Percentiles rank a stretch among this genome's conserved stretches.
Conservation (phyloP, 2,797 vertebrate species). For the Phoebastria nigripes region DNA sequence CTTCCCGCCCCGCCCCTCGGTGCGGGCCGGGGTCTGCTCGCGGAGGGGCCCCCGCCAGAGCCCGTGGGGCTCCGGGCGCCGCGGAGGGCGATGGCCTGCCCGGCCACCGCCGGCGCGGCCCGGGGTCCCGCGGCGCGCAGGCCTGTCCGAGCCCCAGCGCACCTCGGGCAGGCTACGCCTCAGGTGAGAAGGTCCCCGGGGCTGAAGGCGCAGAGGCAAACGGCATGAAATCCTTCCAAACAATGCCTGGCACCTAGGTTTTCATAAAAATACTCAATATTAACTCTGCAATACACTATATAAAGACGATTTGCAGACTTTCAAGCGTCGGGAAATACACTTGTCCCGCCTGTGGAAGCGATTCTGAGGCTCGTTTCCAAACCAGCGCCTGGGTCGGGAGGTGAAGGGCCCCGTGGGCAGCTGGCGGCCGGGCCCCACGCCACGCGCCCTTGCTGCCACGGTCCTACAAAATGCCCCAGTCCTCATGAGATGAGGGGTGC, state of each 20-base stretch:
- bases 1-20: neutral
- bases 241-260: accelerated
- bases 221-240: neutral
- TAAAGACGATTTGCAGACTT: neutral
- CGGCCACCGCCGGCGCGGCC: neutral
- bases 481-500: accelerated
- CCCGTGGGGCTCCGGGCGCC: neutral
- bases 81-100: accelerated
- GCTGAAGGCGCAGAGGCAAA: accelerated
- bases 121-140: neutral
- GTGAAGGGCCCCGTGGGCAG: neutral
- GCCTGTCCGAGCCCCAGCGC: neutral
- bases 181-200: neutral
- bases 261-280: accelerated
- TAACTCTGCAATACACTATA: accelerated
- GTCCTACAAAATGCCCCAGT: accelerated
- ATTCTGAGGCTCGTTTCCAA: neutral
- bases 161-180: accelerated
- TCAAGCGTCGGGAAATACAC: neutral
- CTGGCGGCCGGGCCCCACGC: too few relatives aligned
- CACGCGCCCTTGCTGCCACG: neutral
- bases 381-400: neutral
- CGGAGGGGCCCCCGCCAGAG: neutral
- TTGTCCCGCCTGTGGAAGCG: neutral
- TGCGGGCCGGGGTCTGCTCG: neutral